Evolutionary conservation across 2,888 invertebrate species (phyloP), one percentile per base, ranked within the genome.

Genomic region (Parelbella ahira): DNA sequence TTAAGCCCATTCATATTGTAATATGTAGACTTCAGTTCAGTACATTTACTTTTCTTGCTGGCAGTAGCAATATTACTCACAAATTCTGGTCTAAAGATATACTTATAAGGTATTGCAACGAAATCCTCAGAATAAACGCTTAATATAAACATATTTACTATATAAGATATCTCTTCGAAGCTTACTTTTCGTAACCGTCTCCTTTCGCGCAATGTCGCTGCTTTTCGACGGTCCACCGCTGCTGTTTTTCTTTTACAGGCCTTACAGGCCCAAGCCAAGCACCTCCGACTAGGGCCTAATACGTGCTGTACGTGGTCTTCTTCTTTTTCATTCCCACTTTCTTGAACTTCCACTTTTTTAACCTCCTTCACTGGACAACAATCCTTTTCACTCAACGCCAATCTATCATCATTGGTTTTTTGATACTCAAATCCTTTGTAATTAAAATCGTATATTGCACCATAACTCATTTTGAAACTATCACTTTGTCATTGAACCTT

Each of bases 201-300:
- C 50, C 99, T 88, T 77, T 99, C 99, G 2, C 99, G 89, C 77
- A 99, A 89, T 1, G 99, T 99, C 0, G 99, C 99, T 3, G 99
- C 99, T 89, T 98, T 98, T 66, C 99, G 90, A 38, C 99, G 89
- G 83, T 99, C 99, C 4, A 98, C 95, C 0, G 97, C 94, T 27
- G 97, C 97, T 7, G 95, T 97, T 86, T 98, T 97, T 84, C 97
- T 93, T 79, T 98, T 98, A 83, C 98, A 98, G 0, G 97, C 97
- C 69, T 98, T 98, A 78, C 98, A 98, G 1, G 98, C 98, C 98
- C 98, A 98, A 5, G 97, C 91, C 23, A 98, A 88, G 64, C 98
- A 98, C 47, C 95, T 91, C 48, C 95, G 88, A 32, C 91, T 91
- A 0, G 88, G 88, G 0, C 88, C 88, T 49, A 88, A 50, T 1